A percentile compares a stretch with the other conserved stretches of the same genome.
Conservation (phyloP, 2,888 invertebrate genomes). For the Adineta ricciae region DNA sequence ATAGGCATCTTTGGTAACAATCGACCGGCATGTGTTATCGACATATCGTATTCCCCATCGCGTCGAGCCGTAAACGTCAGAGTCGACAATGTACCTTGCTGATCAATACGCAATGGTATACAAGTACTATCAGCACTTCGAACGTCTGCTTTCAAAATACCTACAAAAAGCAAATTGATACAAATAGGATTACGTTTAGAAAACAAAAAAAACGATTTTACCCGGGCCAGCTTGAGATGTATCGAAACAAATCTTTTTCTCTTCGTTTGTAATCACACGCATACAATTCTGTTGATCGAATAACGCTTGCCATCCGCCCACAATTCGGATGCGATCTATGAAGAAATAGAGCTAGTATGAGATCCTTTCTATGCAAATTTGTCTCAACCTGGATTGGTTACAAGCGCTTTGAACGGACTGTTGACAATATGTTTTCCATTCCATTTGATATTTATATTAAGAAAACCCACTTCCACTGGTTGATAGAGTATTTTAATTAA, state of each 20-base stretch:
- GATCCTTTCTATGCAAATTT: neutral
- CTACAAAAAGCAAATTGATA: constrained; percentile 46
- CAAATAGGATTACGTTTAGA: neutral
- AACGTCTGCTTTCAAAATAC: constrained; percentile 58
- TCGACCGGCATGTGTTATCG: constrained; percentile 61
- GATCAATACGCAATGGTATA: constrained; percentile 55
- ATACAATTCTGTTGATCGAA: constrained; percentile 60
- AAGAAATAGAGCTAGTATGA: neutral
- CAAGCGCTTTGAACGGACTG: constrained; percentile 26
- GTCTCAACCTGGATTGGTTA: constrained; percentile 18
- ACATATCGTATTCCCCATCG: constrained; percentile 65
- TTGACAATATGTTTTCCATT: constrained; percentile 52
- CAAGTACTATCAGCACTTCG: constrained; percentile 47
- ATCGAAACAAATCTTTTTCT: constrained; percentile 65
- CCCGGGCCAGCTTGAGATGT: constrained; percentile 74
- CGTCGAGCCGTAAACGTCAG: constrained; percentile 56
- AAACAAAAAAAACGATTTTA: constrained; percentile 34
- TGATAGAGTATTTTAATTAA: constrained; percentile 78
- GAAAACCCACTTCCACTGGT: constrained; percentile 79
- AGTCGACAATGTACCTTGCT: constrained; percentile 33
- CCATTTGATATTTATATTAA: constrained; percentile 71
- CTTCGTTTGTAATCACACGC: constrained; percentile 51
- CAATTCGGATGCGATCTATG: constrained; percentile 57
- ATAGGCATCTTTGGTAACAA: constrained; percentile 65
- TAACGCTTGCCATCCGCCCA: constrained; percentile 77